Evolutionary conservation across 2,797 vertebrate species (phyloP).

Genomic region (Oceanodroma leucorhoa): DNA sequence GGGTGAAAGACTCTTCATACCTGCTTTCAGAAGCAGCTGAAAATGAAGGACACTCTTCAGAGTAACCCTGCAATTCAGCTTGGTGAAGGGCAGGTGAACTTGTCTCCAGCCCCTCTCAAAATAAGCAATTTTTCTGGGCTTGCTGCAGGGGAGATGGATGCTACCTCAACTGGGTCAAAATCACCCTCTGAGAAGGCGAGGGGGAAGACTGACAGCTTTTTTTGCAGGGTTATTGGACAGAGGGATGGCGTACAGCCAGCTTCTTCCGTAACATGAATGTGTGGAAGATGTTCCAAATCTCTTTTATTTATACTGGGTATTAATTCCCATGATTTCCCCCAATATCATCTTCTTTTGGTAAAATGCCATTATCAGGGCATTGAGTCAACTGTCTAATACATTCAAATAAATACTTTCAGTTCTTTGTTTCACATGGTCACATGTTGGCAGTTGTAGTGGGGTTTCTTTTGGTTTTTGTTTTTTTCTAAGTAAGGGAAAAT

Average conservation of each 20-base stretch:
- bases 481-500: neutral
- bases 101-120: neutral
- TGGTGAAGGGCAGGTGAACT: neutral
- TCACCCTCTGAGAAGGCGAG: accelerated
- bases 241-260: accelerated
- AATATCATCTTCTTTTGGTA: neutral
- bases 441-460: neutral
- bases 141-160: accelerated
- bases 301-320: accelerated
- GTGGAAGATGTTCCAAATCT: accelerated
- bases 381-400: neutral
- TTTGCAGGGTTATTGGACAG: neutral
- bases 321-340: neutral
- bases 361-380: neutral
- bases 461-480: neutral
- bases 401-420: neutral
- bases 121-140: neutral
- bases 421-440: neutral
- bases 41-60: neutral
- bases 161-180: accelerated
- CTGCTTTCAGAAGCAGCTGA: neutral
- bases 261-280: accelerated
- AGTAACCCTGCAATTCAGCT: neutral
- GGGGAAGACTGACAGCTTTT: too few species aligned
- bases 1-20: neutral